Base-by-base conservation (phyloP, 2,888 invertebrate genomes). In the Eueremaeus valkanovi region DNA sequence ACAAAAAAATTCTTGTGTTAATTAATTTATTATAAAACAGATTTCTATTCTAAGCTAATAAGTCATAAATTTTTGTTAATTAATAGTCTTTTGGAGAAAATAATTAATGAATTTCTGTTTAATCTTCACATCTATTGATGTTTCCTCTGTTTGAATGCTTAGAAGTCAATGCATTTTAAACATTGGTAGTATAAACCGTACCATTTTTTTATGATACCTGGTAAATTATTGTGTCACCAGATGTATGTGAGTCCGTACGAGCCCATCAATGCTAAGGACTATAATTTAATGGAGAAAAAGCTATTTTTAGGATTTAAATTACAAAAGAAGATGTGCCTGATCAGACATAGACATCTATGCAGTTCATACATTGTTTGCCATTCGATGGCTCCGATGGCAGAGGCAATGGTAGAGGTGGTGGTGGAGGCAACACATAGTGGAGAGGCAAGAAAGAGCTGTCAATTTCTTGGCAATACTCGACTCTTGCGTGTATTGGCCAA, bases 261-360 rank as follows among this genome's bases (percentile, higher is more conserved):
- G 55, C 55, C 13, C 51, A 9, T 31, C 58, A 58, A 29, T 29
- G 58, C 58, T 31, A 21, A 33, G 40, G 66, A 9, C 66, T 66
- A 66, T 66, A 66, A 66, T 66, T 66, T 66, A 66, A 66, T 66
- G 66, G n/a, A n/a, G n/a, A n/a, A n/a, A n/a, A n/a, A 70, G 45
- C 45, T 70, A 42, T 42, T 70, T 70, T 70, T 70, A 33, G 36
- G 40, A 70, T 70, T 70, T 70, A 45, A 70, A 70, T 70, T 40
- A 70, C 70, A 70, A 70, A 70, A 70, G 70, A 70, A 70, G 70
- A 70, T 70, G 27, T 27, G 42, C 16, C 40, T 31, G 36, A 66
- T 36, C 66, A 66, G 40, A 66, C 66, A 66, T 18, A 9, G 9
- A 51, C 21, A 51, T 6, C 5, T 18, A n/a, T n/a, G n/a, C n/a